Evolutionary conservation across 2,888 invertebrate genomes (phyloP), one percentile per base, ranked within the genome.

Genomic region (Hirudinaria manillensis): DNA sequence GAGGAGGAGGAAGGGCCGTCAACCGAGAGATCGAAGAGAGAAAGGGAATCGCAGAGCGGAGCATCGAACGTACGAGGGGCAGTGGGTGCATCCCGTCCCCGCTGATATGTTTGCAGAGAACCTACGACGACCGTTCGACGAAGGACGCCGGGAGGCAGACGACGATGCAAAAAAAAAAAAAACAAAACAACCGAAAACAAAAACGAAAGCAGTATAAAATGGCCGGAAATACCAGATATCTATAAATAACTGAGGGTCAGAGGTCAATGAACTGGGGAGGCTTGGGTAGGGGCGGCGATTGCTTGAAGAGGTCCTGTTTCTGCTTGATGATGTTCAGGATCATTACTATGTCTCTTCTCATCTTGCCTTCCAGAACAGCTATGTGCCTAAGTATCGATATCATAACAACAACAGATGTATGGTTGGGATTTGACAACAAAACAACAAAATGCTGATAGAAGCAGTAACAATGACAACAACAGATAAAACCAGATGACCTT

Each of bases 331-430:
- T 27, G 32, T 45, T 29, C 27, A 72, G 34, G 27, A 72, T 72
- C 32, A 29, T 72, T 6, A 53, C 45, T 27, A 72, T 72, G 56
- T 72, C 72, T 27, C 72, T 72, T n/a, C 45, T 72, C 72, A 72
- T 72, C 32, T 72, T 72, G 53, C 34, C 55, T 29, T 72, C 72
- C 72, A 72, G 29, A 16, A 72, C 56, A 3, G 38, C 34, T 29
- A 72, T 55, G 56, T 72, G 72, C n/a, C 72, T 72, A 45, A 3
- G 27, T 24, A 73, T 36, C 16, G 34, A 56, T 32, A 24, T 29
- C 7, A 68, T 68, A 2, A 10, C 21, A 1, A 32, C 19, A 1
- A 61, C 13, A 53, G 13, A 53, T 16, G 13, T 53, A 21, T 53
- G 21, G 21, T 21, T 16, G 21, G 21, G 21, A 21, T 53, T 21